Evolutionary conservation across 2,797 vertebrate genomes (phyloP).

Genomic region (Smutsia gigantea): DNA sequence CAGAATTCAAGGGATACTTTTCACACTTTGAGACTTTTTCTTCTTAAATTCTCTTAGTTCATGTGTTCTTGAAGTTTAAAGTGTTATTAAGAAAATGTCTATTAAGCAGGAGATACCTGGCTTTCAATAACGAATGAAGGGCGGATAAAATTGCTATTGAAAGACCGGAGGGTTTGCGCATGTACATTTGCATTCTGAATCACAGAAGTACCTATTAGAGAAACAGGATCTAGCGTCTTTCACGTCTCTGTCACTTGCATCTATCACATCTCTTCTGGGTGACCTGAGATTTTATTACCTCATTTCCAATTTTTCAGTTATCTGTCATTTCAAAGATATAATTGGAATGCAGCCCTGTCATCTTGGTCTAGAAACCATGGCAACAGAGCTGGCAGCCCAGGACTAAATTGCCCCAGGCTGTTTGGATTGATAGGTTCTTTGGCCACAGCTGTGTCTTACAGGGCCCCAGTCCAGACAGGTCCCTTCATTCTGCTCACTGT

Average conservation of each 20-base stretch:
- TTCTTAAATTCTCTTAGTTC: constrained; percentile 1
- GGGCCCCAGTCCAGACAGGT: constrained; percentile 70
- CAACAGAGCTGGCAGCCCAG: constrained; percentile 85
- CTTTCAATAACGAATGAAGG: neutral
- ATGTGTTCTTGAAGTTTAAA: constrained; percentile 44
- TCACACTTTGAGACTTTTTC: neutral
- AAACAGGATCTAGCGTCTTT: constrained; percentile 68
- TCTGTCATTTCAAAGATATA: constrained; percentile 82
- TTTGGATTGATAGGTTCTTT: constrained; percentile 77
- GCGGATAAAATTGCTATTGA: constrained; percentile 36
- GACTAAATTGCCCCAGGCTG: constrained; percentile 78
- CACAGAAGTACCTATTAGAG: constrained; percentile 72
- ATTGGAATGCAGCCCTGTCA: constrained; percentile 80
- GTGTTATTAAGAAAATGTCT: neutral
- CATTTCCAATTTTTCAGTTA: constrained; percentile 79
- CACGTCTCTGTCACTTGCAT: constrained; percentile 75
- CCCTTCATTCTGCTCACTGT: constrained; percentile 72
- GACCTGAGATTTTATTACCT: constrained; percentile 83
- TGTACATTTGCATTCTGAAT: constrained; percentile 66
- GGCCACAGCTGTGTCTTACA: constrained; percentile 68
- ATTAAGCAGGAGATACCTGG: neutral
- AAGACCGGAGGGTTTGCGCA: constrained; percentile 33
- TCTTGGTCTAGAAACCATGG: constrained; percentile 87
- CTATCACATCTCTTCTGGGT: constrained; percentile 80
- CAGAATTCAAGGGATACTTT: neutral